A percentile compares a stretch with the other conserved stretches of the same genome.
Evolutionary conservation across 2,888 invertebrate genomes (phyloP).

Genomic region (Nymphalis c-album): DNA sequence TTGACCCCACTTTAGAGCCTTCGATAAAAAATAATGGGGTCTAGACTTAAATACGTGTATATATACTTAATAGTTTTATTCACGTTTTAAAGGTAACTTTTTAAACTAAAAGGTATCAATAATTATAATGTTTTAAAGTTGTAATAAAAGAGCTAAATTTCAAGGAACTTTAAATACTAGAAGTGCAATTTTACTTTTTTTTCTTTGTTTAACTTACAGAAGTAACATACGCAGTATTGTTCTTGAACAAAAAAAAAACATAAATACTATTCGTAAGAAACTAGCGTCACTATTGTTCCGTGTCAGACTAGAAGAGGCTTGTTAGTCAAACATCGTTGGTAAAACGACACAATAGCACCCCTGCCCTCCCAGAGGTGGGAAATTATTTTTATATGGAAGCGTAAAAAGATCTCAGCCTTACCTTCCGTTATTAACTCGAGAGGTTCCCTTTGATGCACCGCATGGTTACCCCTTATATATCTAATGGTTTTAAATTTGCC

Average conservation of each 20-base stretch:
- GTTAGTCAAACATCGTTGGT: slow-evolving; percentile 58
- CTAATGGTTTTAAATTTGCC: slow-evolving; percentile 73
- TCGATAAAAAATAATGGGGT: slow-evolving; percentile 61
- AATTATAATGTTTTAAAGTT: too few relatives aligned
- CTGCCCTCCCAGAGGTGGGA: slow-evolving; percentile 49
- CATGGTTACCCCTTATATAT: slow-evolving; percentile 53
- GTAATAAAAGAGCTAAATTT: too few relatives aligned
- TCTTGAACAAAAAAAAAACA: slow-evolving; percentile 11
- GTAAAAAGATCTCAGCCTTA: slow-evolving; percentile 67
- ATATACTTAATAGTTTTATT: too few relatives aligned
- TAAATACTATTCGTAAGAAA: slow-evolving; percentile 18
- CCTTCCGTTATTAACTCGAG: slow-evolving; percentile 76
- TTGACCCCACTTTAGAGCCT: slow-evolving; percentile 69
- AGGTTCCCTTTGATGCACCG: slow-evolving; percentile 69
- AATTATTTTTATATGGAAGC: slow-evolving; percentile 65
- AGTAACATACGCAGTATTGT: background rate
- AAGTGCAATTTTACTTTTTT: too few relatives aligned
- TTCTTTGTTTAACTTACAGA: too few relatives aligned
- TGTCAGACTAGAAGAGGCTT: slow-evolving; percentile 41
- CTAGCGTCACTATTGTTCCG: slow-evolving; percentile 26
- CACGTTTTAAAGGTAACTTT: too few relatives aligned
- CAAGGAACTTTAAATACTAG: too few relatives aligned
- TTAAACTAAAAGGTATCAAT: too few relatives aligned
- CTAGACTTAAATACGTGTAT: slow-evolving; percentile 25
- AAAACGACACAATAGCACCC: slow-evolving; percentile 55